Evolutionary conservation across 2,888 invertebrate species (phyloP), one percentile per base, ranked within the genome.

Genomic region (Platypus cylindrus): DNA sequence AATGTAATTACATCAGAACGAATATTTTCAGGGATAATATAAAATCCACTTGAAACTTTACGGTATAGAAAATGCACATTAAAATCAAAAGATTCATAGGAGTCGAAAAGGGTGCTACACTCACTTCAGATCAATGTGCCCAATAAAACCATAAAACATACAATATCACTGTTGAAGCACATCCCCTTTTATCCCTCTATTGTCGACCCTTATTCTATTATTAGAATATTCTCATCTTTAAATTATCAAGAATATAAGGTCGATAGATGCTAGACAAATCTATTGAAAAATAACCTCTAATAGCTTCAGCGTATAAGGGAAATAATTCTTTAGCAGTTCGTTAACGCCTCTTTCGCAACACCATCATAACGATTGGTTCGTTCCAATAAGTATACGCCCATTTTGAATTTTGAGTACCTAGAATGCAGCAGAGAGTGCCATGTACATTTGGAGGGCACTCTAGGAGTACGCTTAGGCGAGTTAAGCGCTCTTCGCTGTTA

Each of bases 401-500:
- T 39, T 44, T 47, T 42, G 43, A 49, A 37, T 40, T 49, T 57
- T 51, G 58, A 59, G 58, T 55, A 54, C 58, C 59, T 57, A 56
- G 58, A 57, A 59, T 59, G 58, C 59, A 58, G 54, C 53, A 51
- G 58, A 54, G 52, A 61, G 60, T 60, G 59, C 60, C 62, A 60
- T 62, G 62, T 62, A 62, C 60, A 57, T 59, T 62, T 62, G 55
- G 60, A 62, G 62, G 58, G 58, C 62, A 62, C 62, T 62, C 59
- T 60, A 60, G 55, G 60, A 59, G 62, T 56, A 60, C 62, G 62
- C 62, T 62, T 62, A 62, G 62, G 60, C 61, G 59, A 62, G 63
- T 63, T 63, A 63, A 63, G 63, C 63, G 62, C 61, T 58, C 63
- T 63, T 62, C 57, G 60, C 54, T 54, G 59, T 58, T 62, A 62